Evolutionary conservation across 1,140 invertebrate species (phyloP).

Genomic region (Cyclina sinensis): DNA sequence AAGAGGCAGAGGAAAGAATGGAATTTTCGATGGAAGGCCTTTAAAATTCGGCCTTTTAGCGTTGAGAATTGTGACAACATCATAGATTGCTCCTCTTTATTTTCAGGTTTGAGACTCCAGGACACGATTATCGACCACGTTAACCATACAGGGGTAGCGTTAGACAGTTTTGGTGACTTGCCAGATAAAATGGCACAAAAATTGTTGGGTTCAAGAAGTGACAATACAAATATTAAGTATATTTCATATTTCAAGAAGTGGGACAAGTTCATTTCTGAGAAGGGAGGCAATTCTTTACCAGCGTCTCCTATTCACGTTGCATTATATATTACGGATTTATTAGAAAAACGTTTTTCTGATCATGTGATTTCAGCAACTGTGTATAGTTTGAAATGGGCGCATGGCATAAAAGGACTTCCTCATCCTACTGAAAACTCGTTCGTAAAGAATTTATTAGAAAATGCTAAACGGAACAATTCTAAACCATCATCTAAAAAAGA

Average conservation of each 20-base stretch:
- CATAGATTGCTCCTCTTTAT: background rate
- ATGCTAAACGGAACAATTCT: background rate
- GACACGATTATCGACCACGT: background rate
- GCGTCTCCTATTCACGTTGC: constrained; percentile 54
- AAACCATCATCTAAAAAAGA: background rate
- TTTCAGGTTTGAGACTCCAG: constrained; percentile 6
- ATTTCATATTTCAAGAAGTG: constrained; percentile 52
- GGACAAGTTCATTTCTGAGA: constrained; percentile 13
- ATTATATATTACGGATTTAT: constrained; percentile 56
- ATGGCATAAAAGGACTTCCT: background rate
- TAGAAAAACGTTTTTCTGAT: constrained; percentile 21
- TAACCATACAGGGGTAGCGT: background rate
- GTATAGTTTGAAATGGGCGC: constrained; percentile 39
- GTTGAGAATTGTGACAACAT: constrained; percentile 8
- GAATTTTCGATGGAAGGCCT: constrained; percentile 30
- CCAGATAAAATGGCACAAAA: constrained; percentile 29
- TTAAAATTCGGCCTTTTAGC: background rate
- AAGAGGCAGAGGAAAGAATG: constrained; percentile 23
- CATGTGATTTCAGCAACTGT: background rate
- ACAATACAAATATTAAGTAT: constrained; percentile 59
- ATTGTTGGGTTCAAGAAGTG: constrained; percentile 50
- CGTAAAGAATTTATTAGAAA: constrained; percentile 38
- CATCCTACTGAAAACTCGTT: constrained; percentile 36
- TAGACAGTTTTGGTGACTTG: background rate
- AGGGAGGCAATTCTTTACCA: background rate